Percentiles rank a stretch among this genome's conserved stretches.
phyloP scores from a whole-genome alignment of 2,888 invertebrate species.

The Thyatira batis region DNA sequence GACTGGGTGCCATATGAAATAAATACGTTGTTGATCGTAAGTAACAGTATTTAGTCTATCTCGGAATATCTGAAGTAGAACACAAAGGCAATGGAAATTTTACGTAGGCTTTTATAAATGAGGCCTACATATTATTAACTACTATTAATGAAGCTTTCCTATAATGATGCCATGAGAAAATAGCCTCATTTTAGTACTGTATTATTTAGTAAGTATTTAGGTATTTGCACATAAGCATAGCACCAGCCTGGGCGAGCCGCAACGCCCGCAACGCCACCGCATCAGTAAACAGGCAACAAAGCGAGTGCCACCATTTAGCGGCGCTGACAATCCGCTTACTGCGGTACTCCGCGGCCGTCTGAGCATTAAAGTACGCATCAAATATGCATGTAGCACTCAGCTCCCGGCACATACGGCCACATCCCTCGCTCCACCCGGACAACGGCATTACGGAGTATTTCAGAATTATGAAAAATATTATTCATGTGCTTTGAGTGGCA shows the following conservation, averaged over 20 bases:
- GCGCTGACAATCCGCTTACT: conserved; percentile 62
- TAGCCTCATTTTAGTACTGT: no score
- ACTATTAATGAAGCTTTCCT: no score
- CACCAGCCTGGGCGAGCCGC: background rate
- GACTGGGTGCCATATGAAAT: background rate
- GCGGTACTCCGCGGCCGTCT: conserved; percentile 21
- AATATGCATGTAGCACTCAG: conserved; percentile 68
- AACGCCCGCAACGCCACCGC: conserved; percentile 18
- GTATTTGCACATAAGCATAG: conserved; percentile 15
- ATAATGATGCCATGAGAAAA: no score
- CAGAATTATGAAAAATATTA: conserved; percentile 16
- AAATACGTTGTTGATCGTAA: background rate
- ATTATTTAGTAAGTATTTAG: conserved; percentile 17
- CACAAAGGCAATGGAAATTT: no score
- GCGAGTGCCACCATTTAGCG: conserved; percentile 63
- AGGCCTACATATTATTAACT: no score
- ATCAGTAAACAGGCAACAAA: conserved; percentile 48
- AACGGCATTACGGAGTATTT: conserved; percentile 16
- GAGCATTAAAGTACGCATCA: conserved; percentile 60
- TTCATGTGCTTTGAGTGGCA: conserved; percentile 1
- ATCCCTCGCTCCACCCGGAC: conserved; percentile 12
- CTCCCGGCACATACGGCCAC: conserved; percentile 36
- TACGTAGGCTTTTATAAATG: no score
- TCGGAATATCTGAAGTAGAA: no score
- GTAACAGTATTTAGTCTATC: background rate